Evolutionary conservation across 2,113 vertebrate genomes (phyloP).

Genomic region (Ameiurus melas): DNA sequence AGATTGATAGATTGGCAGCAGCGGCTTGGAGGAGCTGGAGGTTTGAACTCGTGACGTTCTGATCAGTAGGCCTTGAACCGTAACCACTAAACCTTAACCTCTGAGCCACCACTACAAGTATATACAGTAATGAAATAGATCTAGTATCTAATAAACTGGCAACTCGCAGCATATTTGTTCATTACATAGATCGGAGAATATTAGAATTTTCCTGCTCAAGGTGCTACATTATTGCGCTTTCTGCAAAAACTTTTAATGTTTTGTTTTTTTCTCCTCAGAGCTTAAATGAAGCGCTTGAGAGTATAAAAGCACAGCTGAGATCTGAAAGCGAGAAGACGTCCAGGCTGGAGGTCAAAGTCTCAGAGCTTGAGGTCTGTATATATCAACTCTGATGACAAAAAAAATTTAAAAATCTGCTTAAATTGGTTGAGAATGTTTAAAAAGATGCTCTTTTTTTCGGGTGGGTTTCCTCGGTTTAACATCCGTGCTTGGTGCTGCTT

Average conservation of each 20-base stretch:
- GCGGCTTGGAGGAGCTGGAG: background rate
- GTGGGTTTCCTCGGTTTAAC: background rate
- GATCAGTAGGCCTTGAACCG: background rate
- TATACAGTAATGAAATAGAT: background rate
- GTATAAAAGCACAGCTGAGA: conserved; percentile 71
- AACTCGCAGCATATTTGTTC: background rate
- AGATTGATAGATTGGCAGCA: too few species aligned
- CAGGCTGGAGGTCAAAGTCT: conserved; percentile 68
- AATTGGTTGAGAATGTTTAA: background rate
- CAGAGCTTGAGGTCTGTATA: conserved; percentile 78
- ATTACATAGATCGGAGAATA: background rate
- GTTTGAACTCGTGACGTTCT: background rate
- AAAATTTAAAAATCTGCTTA: background rate
- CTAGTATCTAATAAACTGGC: background rate
- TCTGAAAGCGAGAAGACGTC: conserved; percentile 66
- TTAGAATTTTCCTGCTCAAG: background rate
- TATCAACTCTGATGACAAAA: background rate
- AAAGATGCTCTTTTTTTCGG: background rate
- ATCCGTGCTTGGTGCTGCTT: background rate
- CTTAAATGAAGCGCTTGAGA: conserved; percentile 74
- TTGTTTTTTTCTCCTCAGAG: conserved; percentile 65
- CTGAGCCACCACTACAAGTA: background rate
- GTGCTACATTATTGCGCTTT: background rate
- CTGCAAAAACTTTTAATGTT: too few species aligned
- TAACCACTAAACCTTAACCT: background rate